A percentile compares a stretch with the other conserved stretches of the same genome.
phyloP scores from a whole-genome alignment of 1,140 invertebrate genomes.

The Apis florea region DNA sequence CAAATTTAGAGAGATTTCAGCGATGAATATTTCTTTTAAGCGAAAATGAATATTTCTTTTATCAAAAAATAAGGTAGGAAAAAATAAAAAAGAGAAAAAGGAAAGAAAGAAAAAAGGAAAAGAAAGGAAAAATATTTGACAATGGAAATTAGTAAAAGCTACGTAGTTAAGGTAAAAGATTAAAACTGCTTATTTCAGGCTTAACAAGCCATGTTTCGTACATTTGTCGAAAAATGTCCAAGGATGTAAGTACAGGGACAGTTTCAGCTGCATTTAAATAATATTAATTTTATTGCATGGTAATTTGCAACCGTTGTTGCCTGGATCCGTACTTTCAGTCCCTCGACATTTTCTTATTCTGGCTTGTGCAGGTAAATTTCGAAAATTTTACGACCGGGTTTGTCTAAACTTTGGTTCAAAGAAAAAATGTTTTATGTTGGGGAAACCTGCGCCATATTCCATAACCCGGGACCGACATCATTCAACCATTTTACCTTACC shows the following conservation, averaged over 20 bases:
- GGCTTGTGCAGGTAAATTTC: conserved; percentile 8
- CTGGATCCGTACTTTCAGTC: not conserved
- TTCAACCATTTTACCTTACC: conserved; percentile 13
- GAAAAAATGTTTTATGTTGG: not conserved
- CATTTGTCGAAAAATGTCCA: not conserved
- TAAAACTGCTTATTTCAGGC: conserved; percentile 21
- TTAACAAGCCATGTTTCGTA: conserved; percentile 32
- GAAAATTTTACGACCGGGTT: conserved; percentile 27
- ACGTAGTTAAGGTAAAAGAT: conserved; percentile 24
- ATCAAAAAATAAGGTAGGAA: not conserved
- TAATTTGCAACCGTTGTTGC: conserved; percentile 42
- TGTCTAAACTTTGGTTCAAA: not conserved
- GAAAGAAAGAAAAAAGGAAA: no score
- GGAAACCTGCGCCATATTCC: no score
- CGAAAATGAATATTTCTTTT: not conserved
- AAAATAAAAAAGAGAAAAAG: not conserved
- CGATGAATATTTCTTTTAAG: no score
- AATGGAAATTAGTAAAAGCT: conserved; percentile 29
- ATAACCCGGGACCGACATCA: not conserved
- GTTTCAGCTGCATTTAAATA: conserved; percentile 55
- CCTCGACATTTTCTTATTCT: not conserved
- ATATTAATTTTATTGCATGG: conserved; percentile 58
- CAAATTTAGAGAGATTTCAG: no score
- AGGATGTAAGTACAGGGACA: not conserved
- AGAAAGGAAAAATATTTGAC: not conserved